Evolutionary conservation across 2,113 vertebrate genomes (phyloP), one percentile per base, ranked within the genome.

Genomic region (Peromyscus maniculatus): DNA sequence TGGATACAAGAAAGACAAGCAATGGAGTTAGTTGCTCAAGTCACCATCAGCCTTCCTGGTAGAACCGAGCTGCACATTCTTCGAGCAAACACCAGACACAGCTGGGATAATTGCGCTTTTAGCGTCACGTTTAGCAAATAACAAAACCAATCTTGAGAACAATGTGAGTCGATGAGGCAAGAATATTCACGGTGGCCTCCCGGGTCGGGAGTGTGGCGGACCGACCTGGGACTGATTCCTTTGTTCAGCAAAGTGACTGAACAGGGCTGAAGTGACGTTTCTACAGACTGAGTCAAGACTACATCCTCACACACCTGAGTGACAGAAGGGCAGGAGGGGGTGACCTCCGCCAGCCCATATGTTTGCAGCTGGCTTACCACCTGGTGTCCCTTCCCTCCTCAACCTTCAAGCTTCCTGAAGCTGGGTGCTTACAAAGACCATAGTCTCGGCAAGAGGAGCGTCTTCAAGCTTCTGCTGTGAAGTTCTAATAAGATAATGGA

Each of bases 401-500:
- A 77, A 0, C 3, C 21, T 64, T 67, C 80, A 49, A 67, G 7
- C 31, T 78, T 83, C 72, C 46, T 21, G 49, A 91, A 95, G 72
- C 43, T 67, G 1, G 26, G 5, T 39, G 39, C 79, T 95, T 46
- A 62, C 33, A 86, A 77, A 90, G 80, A 89, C 43, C 36, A 52
- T 71, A 64, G 69, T 71, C 43, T 43, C 9, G 66, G 91, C 1
- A 3, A 86, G 80, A 91, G 80, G 9, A 46, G 31, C 3, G 0
- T 66, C 49, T 80, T 46, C n/a, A 64, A 28, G 80, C 69, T 93
- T 89, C 96, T 96, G 80, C 83, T 91, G 5, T 92, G 77, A 93
- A 97, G 77, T 94, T 83, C 52, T 94, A 91, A 89, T 93, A 95
- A 89, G 75, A 80, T 96, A 75, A 82, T 78, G 46, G 67, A 82